These are phyloP conservation scores for Amblyjoppa proteus DNA, from an alignment of 2,888 invertebrate genomes.

Conservation along the genomic window DNA sequence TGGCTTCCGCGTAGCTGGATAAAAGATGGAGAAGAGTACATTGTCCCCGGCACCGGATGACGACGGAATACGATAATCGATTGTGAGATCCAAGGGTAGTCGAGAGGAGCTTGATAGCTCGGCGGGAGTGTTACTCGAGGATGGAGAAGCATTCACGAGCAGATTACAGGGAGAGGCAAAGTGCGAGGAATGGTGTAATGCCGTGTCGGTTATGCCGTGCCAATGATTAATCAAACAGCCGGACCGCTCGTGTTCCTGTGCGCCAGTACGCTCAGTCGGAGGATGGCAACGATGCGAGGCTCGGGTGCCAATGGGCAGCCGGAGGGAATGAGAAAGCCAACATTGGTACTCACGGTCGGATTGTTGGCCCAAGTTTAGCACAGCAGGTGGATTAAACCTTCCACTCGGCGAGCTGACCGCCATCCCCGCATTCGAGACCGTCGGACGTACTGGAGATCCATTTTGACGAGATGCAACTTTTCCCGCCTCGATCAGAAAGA, in stretches of 20 bases:
- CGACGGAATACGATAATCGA: background rate
- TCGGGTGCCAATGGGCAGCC: constrained; percentile 73
- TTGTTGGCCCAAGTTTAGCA: constrained; percentile 78
- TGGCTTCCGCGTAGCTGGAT: too few species aligned
- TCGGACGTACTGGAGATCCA: constrained; percentile 50
- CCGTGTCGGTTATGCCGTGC: constrained; percentile 65
- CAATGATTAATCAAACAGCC: constrained; percentile 80
- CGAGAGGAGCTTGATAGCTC: constrained; percentile 29
- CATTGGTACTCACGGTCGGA: constrained; percentile 66
- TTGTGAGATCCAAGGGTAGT: constrained; percentile 30
- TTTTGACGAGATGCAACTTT: constrained; percentile 43
- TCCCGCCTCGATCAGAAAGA: constrained; percentile 3
- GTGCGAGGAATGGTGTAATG: constrained; percentile 32
- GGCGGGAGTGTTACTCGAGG: background rate
- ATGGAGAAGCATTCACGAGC: constrained; percentile 73
- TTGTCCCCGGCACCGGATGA: background rate
- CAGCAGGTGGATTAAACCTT: constrained; percentile 55
- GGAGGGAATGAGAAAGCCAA: constrained; percentile 23
- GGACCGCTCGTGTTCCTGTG: constrained; percentile 33
- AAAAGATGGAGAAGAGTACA: too few species aligned
- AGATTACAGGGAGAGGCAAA: constrained; percentile 72
- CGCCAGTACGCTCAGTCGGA: constrained; percentile 38
- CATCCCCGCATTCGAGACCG: constrained; percentile 12
- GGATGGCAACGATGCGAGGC: constrained; percentile 76
- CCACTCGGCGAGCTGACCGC: constrained; percentile 4